A percentile compares a stretch with the other conserved stretches of the same genome.
Conservation (phyloP, 2,888 invertebrate genomes). For the Megalurothrips usitatus region DNA sequence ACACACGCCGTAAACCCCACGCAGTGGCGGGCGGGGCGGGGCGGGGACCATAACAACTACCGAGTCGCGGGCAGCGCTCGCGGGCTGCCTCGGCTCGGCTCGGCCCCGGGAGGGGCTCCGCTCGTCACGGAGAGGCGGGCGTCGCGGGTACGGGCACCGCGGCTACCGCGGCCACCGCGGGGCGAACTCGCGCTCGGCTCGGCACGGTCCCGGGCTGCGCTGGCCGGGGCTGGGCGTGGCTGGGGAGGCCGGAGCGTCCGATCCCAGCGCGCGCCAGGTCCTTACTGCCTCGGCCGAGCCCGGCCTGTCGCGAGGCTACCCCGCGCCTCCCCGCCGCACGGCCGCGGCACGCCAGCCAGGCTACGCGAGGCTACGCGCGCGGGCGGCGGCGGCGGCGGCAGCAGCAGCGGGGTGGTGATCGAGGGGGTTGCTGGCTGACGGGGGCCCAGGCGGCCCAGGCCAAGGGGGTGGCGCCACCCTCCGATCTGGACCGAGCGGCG, state of each 20-base stretch:
- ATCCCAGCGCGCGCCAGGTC: not conserved
- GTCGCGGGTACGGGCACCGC: no score
- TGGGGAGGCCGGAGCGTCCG: not conserved
- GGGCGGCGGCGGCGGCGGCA: not conserved
- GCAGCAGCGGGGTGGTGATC: not conserved
- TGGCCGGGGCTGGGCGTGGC: not conserved
- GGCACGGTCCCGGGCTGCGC: not conserved
- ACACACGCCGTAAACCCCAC: no score
- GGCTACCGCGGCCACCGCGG: no score
- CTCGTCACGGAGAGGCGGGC: not conserved
- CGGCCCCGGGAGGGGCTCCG: not conserved
- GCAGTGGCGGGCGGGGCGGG: no score
- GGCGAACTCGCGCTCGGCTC: not conserved
- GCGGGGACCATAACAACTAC: not conserved
- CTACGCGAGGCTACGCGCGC: not conserved
- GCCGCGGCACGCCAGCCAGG: not conserved
- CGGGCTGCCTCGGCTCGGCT: not conserved
- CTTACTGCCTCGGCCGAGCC: not conserved
- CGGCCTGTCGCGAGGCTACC: not conserved
- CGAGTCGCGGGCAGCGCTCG: not conserved
- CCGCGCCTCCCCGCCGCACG: not conserved
- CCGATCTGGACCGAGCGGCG: not conserved
- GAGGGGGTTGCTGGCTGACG: no score
- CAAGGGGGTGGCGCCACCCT: not conserved
- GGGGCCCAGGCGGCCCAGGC: not conserved